Percentiles rank a stretch among this genome's conserved stretches.
phyloP scores from a whole-genome alignment of 92 coral and sea anemone genomes.

The Epizoanthus stellaris region DNA sequence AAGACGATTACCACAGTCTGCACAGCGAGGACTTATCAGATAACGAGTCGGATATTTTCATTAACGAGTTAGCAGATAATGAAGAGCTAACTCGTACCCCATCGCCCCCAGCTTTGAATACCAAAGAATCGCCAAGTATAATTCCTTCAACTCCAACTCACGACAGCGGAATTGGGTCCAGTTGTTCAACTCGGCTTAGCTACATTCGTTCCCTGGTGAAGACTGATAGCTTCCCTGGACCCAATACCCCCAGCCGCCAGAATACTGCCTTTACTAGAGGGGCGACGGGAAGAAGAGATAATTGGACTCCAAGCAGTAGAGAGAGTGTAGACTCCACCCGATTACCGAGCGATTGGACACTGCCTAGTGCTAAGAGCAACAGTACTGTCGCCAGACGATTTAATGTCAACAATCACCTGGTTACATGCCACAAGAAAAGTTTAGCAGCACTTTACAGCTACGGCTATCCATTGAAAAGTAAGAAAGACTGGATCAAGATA shows the following conservation, averaged over 20 bases:
- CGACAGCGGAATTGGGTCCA: conserved; percentile 65
- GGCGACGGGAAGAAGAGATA: not conserved
- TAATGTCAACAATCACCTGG: conserved; percentile 7
- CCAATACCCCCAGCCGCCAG: not conserved
- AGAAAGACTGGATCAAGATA: conserved; percentile 54
- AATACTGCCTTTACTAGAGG: not conserved
- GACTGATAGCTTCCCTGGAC: not conserved
- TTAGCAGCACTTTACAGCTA: conserved; percentile 15
- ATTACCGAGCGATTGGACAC: not conserved
- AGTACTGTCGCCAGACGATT: not conserved
- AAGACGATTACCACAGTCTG: conserved; percentile 30
- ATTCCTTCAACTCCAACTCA: conserved; percentile 42
- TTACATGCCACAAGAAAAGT: conserved; percentile 20
- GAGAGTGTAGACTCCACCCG: not conserved
- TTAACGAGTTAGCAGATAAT: conserved; percentile 59
- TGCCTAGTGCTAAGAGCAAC: not conserved
- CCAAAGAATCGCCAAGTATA: conserved; percentile 31
- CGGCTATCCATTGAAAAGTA: conserved; percentile 47
- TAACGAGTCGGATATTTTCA: conserved; percentile 48
- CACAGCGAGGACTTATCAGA: conserved; percentile 56
- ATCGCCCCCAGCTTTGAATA: conserved; percentile 27
- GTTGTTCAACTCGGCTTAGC: conserved; percentile 72
- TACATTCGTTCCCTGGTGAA: conserved; percentile 65
- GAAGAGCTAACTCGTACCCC: conserved; percentile 12
- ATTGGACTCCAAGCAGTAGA: not conserved